Evolutionary conservation across 2,888 invertebrate species (phyloP).

Genomic region (Litoditis marina): DNA sequence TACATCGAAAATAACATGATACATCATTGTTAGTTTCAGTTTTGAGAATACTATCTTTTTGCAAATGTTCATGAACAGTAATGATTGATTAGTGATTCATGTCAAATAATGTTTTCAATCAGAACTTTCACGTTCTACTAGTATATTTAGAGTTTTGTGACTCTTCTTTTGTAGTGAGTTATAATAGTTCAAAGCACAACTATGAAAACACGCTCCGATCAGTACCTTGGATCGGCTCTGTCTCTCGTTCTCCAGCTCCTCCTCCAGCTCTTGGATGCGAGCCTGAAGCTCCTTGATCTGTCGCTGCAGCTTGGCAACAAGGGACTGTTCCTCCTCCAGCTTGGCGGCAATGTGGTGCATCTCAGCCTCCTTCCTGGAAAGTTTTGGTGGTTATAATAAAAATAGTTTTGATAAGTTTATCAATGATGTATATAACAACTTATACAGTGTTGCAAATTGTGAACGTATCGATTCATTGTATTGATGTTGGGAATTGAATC

Average conservation of each 20-base stretch:
- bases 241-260: slow-evolving; percentile 92
- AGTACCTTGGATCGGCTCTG: slow-evolving; percentile 38
- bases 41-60: too few relatives aligned
- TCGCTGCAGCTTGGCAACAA: slow-evolving; percentile 72
- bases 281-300: slow-evolving; percentile 61
- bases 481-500: neutral
- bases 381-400: neutral
- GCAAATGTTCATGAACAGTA: too few relatives aligned
- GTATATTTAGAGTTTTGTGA: too few relatives aligned
- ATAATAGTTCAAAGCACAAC: too few relatives aligned
- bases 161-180: too few relatives aligned
- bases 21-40: too few relatives aligned
- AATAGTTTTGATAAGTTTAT: too few relatives aligned
- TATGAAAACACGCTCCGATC: slow-evolving; percentile 22
- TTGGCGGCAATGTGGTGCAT: slow-evolving; percentile 89
- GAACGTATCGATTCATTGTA: neutral
- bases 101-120: too few relatives aligned
- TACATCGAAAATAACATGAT: too few relatives aligned
- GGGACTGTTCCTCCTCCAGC: slow-evolving; percentile 95
- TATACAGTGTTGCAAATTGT: neutral
- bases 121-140: too few relatives aligned
- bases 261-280: slow-evolving; percentile 88
- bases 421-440: too few relatives aligned
- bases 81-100: too few relatives aligned
- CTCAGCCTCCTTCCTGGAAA: slow-evolving; percentile 84